Evolutionary conservation across 2,113 vertebrate species (phyloP).

Genomic region (Delphinapterus leucas): DNA sequence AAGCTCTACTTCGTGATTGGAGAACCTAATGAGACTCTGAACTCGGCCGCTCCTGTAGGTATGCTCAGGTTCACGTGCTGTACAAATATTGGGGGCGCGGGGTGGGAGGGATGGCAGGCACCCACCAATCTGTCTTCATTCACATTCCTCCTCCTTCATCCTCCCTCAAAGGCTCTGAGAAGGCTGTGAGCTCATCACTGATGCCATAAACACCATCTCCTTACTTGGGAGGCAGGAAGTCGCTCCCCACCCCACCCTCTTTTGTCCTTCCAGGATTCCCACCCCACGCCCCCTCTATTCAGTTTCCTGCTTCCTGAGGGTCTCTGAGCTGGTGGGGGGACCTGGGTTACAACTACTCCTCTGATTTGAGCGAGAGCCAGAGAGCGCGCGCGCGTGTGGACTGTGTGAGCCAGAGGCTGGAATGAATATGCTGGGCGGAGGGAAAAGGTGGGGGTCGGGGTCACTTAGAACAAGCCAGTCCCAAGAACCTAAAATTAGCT

Average conservation of each 20-base stretch:
- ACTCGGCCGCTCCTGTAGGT: rapidly evolving
- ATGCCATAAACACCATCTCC: slow-evolving; percentile 51
- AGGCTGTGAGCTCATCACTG: slow-evolving; percentile 51
- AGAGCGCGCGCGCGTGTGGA: neutral
- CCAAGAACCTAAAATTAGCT: slow-evolving; percentile 83
- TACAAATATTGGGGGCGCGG: rapidly evolving
- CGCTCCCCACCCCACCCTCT: neutral
- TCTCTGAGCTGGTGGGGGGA: slow-evolving; percentile 57
- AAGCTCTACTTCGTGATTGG: neutral
- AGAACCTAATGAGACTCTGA: neutral
- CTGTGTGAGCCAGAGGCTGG: neutral
- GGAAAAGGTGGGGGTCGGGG: slow-evolving; percentile 68
- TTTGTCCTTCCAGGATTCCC: neutral
- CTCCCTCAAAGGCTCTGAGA: neutral
- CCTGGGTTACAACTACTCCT: slow-evolving; percentile 52
- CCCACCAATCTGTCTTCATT: neutral
- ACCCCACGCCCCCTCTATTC: neutral
- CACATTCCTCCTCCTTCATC: neutral
- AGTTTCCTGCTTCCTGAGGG: slow-evolving; percentile 69
- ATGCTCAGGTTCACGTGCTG: neutral
- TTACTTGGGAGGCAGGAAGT: slow-evolving; percentile 76
- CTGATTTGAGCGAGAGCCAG: slow-evolving; percentile 44
- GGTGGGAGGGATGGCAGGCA: rapidly evolving
- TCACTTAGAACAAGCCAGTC: slow-evolving; percentile 73
- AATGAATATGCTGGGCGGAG: neutral